Base-by-base conservation (phyloP, 2,797 vertebrate species). In the Eospalax fontanierii region DNA sequence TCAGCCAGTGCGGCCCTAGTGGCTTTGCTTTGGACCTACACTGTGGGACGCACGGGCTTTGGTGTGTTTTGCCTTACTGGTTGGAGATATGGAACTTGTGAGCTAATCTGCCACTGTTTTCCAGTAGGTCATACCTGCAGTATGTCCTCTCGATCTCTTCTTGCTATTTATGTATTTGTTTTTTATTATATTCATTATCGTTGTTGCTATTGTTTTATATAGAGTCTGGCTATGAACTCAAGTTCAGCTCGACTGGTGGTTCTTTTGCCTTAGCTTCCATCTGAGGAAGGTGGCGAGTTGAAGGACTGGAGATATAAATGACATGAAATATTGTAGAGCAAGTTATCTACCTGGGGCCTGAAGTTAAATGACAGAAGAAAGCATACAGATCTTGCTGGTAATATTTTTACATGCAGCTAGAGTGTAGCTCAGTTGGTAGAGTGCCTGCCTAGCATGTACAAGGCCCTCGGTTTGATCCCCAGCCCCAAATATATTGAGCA, bases 311-410 rank as follows among this genome's bases (percentile, higher is more conserved):
- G 68, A 86, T 14, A 38, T 40, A n/a, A 86, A 89, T 43, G 54
- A 70, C 33, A 79, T 46, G 28, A 86, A 96, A 76, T 73, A 71
- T 73, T 80, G 16, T 84, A 73, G 70, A 46, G 78, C 12, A 73
- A 63, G 18, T 76, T 59, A 65, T 26, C 33, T n/a, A 61, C n/a
- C 54, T 61, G 35, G 59, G 65, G 43, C n/a, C 82, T 40, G 15
- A 33, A 50, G 26, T 79, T 38, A 85, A 59, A 38, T 57, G 30
- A 30, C 18, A 59, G 66, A 74, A 43, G 40, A 46, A 63, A 88
- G 59, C 28, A 81, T 59, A 6, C 57, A 87, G 66, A 66, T 35
- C 43, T 66, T 33, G 35, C 35, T 81, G 9, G 65, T 66, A 86
- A n/a, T 54, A 65, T 30, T 87, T 80, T 86, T 26, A 66, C 82